These are phyloP conservation scores for Myiagra hebetior DNA, from an alignment of 2,113 vertebrate species.

Conservation along the genomic window DNA sequence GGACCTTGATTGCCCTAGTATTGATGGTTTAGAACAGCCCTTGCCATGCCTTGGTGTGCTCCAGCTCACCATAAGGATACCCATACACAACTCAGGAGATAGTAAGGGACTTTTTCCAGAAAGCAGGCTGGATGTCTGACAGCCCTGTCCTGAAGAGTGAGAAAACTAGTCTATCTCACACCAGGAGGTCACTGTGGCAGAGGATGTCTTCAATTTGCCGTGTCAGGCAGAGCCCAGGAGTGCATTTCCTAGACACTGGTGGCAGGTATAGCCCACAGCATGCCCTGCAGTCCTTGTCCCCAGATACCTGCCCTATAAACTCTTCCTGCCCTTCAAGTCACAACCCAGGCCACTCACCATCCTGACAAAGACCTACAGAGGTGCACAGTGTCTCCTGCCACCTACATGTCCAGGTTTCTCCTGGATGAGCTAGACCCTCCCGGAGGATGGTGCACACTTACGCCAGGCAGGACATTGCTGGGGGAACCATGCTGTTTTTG, in stretches of 20 bases:
- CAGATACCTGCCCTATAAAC: not conserved
- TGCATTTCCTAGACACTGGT: not conserved
- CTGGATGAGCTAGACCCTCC: not conserved
- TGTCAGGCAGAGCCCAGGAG: not conserved
- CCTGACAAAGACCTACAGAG: not conserved
- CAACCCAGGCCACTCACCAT: not conserved
- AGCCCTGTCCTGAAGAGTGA: not conserved
- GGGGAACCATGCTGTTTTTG: not conserved
- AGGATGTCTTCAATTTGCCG: not conserved
- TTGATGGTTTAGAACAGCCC: not conserved
- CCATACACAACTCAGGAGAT: not conserved
- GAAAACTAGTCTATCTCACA: not conserved
- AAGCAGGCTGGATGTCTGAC: not conserved
- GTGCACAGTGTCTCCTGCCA: not conserved
- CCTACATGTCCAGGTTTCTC: not conserved
- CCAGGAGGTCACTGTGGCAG: not conserved
- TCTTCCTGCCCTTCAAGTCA: not conserved
- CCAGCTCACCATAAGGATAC: not conserved
- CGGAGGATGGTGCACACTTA: not conserved
- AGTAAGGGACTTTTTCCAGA: not conserved
- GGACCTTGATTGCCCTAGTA: not conserved
- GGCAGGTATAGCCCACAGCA: fast-evolving
- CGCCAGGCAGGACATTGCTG: not conserved
- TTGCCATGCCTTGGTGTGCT: not conserved
- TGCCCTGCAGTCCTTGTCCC: not conserved